These are phyloP conservation scores for Xiphophorus couchianus DNA, from an alignment of 2,113 vertebrate species.

Conservation along the genomic window DNA sequence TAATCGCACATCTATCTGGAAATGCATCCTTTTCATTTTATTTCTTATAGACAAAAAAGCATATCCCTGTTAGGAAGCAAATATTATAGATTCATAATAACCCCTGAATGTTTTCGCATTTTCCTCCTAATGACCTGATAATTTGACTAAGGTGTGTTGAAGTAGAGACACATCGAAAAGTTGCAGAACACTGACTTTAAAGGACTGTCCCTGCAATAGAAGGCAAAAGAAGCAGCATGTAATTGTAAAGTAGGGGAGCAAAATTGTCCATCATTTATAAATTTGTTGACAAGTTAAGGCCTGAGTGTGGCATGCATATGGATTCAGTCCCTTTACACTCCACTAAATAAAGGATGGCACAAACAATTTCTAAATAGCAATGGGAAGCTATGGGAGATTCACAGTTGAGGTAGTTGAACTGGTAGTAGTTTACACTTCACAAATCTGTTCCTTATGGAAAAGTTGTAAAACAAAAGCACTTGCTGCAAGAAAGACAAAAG, in stretches of 20 bases:
- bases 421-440: not conserved
- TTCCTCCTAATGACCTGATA: not conserved
- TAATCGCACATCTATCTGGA: constrained; percentile 52
- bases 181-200: too few species aligned
- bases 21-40: constrained; percentile 60
- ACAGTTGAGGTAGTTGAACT: not conserved
- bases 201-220: too few species aligned
- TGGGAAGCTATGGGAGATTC: not conserved
- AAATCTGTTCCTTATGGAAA: not conserved
- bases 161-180: too few species aligned
- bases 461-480: too few species aligned
- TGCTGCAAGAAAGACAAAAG: too few species aligned
- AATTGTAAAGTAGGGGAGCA: too few species aligned
- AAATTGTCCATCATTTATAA: too few species aligned
- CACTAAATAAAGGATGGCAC: not conserved
- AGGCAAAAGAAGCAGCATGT: too few species aligned
- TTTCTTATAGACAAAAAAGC: constrained; percentile 47
- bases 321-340: too few species aligned
- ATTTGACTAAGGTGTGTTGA: too few species aligned
- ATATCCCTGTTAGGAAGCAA: constrained; percentile 24
- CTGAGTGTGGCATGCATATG: too few species aligned
- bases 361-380: not conserved
- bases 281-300: too few species aligned
- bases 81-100: not conserved
- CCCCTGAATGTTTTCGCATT: not conserved